Conservation (phyloP, 2,113 vertebrate genomes). For the Erinaceus europaeus region DNA sequence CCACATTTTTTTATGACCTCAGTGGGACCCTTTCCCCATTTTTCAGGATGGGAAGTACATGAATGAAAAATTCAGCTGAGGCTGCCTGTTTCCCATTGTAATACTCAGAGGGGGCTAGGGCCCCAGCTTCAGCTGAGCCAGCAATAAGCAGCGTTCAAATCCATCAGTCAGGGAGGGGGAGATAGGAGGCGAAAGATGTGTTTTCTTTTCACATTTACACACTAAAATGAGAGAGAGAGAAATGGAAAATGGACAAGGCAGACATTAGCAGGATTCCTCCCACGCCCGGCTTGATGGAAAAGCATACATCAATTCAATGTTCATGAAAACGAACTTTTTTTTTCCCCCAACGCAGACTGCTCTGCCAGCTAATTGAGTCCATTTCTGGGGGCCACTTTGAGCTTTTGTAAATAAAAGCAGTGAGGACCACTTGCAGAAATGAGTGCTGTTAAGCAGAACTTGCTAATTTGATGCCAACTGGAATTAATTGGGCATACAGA, state of each 20-base stretch:
- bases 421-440: background rate
- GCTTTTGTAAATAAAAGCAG: background rate
- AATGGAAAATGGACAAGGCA: background rate
- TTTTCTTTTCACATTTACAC: background rate
- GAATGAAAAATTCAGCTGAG: background rate
- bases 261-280: background rate
- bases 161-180: background rate
- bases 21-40: background rate
- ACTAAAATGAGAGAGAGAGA: too few relatives aligned
- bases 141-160: fast-evolving
- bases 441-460: background rate
- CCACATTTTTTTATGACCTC: constrained; percentile 12
- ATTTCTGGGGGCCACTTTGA: background rate
- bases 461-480: background rate
- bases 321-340: too few relatives aligned
- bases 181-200: too few relatives aligned
- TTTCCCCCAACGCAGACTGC: too few relatives aligned
- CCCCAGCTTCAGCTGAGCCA: background rate
- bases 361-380: too few relatives aligned
- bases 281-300: background rate
- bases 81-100: background rate
- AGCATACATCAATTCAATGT: background rate
- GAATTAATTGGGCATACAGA: background rate
- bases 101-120: background rate
- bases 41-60: background rate